Percentiles rank a stretch among this genome's conserved stretches.
phyloP scores from a whole-genome alignment of 2,797 vertebrate genomes.

The Eidolon dupreanum region DNA sequence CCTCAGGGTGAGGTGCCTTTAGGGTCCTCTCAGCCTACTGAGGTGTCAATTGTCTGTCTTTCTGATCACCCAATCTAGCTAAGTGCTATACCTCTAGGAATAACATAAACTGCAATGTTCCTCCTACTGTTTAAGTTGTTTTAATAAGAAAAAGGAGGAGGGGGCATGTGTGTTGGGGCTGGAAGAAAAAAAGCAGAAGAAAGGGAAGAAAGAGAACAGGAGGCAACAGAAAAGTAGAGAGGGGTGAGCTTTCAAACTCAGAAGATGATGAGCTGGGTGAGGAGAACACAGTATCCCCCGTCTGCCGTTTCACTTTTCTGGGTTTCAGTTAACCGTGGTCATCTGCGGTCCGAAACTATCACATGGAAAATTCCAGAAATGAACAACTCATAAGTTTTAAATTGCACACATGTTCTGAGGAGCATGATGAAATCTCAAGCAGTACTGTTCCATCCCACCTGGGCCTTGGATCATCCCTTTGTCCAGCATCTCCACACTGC shows the following conservation, averaged over 20 bases:
- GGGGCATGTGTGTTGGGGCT: not conserved
- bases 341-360: not conserved
- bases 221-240: not conserved
- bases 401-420: not conserved
- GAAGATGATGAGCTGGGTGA: not conserved
- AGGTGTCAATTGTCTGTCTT: not conserved
- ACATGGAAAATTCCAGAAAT: not conserved
- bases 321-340: not conserved
- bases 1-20: not conserved
- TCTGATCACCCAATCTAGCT: not conserved
- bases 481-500: not conserved
- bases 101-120: not conserved
- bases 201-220: not conserved
- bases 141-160: not conserved
- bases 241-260: not conserved
- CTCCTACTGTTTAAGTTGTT: not conserved
- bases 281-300: not conserved
- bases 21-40: not conserved
- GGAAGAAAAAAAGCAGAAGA: not conserved
- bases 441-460: not conserved
- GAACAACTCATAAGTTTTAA: not conserved
- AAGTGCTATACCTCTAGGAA: not conserved
- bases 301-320: not conserved
- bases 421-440: not conserved
- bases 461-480: not conserved